A percentile compares a stretch with the other conserved stretches of the same genome.
Conservation (phyloP, 2,113 vertebrate species). For the Dicaeum eximium region DNA sequence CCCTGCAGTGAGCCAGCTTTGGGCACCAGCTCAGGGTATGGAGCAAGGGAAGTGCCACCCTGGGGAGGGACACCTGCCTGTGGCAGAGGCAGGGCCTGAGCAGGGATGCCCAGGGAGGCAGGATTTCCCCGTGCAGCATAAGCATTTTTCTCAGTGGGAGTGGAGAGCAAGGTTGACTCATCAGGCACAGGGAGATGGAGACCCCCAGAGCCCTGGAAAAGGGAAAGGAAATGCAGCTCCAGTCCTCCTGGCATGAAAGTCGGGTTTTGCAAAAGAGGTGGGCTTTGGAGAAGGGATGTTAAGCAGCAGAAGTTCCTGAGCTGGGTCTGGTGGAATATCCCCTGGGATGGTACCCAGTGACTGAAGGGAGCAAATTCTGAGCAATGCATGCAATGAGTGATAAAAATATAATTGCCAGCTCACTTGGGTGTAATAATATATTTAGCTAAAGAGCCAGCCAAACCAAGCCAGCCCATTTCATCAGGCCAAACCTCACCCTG, state of each 20-base stretch:
- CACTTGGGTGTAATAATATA: not conserved
- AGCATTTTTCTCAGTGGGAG: not conserved
- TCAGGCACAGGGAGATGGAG: not conserved
- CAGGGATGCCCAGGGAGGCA: not conserved
- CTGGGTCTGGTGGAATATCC: not conserved
- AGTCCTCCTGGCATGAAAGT: not conserved
- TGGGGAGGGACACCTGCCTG: not conserved
- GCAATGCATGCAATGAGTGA: not conserved
- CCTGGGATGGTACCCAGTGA: not conserved
- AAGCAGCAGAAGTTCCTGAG: not conserved
- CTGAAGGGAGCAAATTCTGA: not conserved
- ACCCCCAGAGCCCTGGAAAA: not conserved
- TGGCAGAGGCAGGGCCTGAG: not conserved
- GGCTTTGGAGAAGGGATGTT: not conserved
- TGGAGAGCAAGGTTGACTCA: not conserved
- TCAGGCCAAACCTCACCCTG: not conserved
- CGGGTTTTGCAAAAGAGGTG: not conserved
- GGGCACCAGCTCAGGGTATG: not conserved
- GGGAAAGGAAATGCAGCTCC: not conserved
- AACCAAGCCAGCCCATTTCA: not conserved
- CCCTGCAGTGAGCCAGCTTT: not conserved
- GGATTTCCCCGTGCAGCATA: not conserved
- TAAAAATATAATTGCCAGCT: not conserved
- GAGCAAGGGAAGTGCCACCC: not conserved
- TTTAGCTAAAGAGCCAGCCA: not conserved